Evolutionary conservation across 2,113 vertebrate species (phyloP), one percentile per base, ranked within the genome.

Genomic region (Nothobranchius kuhntae): DNA sequence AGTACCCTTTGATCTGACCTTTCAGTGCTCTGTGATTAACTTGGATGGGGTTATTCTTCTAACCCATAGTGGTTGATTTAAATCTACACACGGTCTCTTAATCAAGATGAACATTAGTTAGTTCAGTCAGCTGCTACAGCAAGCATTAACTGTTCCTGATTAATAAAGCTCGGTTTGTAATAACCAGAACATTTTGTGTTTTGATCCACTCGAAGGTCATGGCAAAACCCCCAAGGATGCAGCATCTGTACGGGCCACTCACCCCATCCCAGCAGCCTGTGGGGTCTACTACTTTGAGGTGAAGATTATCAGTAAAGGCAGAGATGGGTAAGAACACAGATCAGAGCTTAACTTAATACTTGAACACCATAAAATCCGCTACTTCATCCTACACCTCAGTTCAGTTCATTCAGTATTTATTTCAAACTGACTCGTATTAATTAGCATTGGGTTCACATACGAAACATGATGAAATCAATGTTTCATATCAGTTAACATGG

Each of bases 261-360:
- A 99, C 83, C 98, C 98, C 45, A 99, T 99, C 91, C 98, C 98
- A 71, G 97, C 98, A 13, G 97, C 98, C 73, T 99, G 98, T 80
- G 98, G 98, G 57, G 97, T 99, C 84, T 99, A 99, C 87, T 99
- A 99, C 91, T 99, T 99, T 3, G 98, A 99, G 94, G 98, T 99
- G 81, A 99, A 99, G 92, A 99, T 99, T 83, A 96, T 99, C 91
- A 99, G 98, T 86, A 99, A 99, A 91, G 98, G 98, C 87, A 92
- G 98, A 94, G 98, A 99, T 90, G 98, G 98, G 98, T 99, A 93
- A 95, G 81, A 13, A 26, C 26, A 4, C 54, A 0, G 1, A 35
- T n/a, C 10, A 3, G 1, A 45, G 13, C 26, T 9, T 11, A 53
- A 38, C 7, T 24, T 40, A 4, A 30, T 30, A 4, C 30, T 30